Conservation (phyloP, 2,888 invertebrate genomes). For the Plebejus melissa region DNA sequence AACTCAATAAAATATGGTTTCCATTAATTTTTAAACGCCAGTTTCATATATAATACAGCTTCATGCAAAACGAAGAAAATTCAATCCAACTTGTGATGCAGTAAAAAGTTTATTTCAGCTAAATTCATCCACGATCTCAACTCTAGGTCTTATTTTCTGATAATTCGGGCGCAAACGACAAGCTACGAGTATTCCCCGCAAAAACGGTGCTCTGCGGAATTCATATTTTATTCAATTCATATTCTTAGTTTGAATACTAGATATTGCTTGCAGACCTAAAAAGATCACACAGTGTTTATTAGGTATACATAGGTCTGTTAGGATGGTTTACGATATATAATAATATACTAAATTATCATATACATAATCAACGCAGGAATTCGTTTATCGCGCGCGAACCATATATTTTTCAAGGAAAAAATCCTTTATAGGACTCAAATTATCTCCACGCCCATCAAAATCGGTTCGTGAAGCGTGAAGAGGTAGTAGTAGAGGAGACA, state of each 20-base stretch:
- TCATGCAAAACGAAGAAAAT: not conserved
- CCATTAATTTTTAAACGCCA: not conserved
- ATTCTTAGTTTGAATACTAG: not conserved
- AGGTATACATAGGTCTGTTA: too few relatives aligned
- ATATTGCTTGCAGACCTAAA: not conserved
- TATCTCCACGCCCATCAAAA: too few relatives aligned
- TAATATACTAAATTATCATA: too few relatives aligned
- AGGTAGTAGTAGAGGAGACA: too few relatives aligned
- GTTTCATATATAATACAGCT: not conserved
- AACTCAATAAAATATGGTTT: too few relatives aligned
- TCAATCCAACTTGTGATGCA: not conserved
- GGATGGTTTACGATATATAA: too few relatives aligned
- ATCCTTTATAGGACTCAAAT: too few relatives aligned
- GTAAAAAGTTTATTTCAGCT: slow-evolving; percentile 1
- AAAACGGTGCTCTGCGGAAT: not conserved
- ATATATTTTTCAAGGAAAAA: too few relatives aligned
- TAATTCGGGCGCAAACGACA: slow-evolving; percentile 3
- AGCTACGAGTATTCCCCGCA: not conserved
- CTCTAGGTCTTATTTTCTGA: not conserved
- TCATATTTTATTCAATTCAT: slow-evolving; percentile 1
- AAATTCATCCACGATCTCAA: not conserved
- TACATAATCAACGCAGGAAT: too few relatives aligned
- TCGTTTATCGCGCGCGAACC: too few relatives aligned
- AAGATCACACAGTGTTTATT: too few relatives aligned
- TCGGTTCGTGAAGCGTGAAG: too few relatives aligned